Percentiles rank a stretch among this genome's conserved stretches.
Conservation (phyloP, 1,140 invertebrate species). For the Planococcus citri region DNA sequence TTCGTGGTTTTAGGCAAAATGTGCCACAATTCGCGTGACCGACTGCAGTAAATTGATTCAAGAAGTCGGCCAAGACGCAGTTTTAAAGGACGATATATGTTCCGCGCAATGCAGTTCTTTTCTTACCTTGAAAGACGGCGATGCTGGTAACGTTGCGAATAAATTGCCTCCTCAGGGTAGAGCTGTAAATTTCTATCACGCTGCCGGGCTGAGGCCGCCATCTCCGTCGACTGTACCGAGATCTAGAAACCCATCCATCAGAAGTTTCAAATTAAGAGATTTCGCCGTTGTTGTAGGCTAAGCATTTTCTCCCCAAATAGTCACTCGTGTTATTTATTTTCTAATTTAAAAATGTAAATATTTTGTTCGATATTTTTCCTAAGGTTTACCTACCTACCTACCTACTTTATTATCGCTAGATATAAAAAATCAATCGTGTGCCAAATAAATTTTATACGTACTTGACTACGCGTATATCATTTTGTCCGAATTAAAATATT, state of each 20-base stretch:
- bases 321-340: not conserved
- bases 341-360: too few relatives aligned
- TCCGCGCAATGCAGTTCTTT: constrained; percentile 64
- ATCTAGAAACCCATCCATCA: constrained; percentile 10
- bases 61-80: constrained; percentile 67
- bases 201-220: constrained; percentile 34
- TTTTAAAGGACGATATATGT: constrained; percentile 74
- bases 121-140: constrained; percentile 30
- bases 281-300: constrained; percentile 9
- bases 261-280: constrained; percentile 23
- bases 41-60: constrained; percentile 69
- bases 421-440: not conserved
- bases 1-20: constrained; percentile 58
- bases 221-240: constrained; percentile 39
- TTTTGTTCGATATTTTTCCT: not conserved
- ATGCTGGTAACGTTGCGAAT: not conserved
- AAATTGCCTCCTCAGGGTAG: not conserved
- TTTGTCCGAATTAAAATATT: not conserved
- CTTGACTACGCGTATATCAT: too few relatives aligned
- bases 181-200: constrained; percentile 21
- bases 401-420: not conserved
- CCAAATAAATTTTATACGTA: constrained; percentile 13
- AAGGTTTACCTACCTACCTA: not conserved
- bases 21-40: constrained; percentile 74
- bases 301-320: not conserved